Evolutionary conservation across 64 coral and sea anemone genomes (phyloP).

Genomic region (Montipora foliosa): DNA sequence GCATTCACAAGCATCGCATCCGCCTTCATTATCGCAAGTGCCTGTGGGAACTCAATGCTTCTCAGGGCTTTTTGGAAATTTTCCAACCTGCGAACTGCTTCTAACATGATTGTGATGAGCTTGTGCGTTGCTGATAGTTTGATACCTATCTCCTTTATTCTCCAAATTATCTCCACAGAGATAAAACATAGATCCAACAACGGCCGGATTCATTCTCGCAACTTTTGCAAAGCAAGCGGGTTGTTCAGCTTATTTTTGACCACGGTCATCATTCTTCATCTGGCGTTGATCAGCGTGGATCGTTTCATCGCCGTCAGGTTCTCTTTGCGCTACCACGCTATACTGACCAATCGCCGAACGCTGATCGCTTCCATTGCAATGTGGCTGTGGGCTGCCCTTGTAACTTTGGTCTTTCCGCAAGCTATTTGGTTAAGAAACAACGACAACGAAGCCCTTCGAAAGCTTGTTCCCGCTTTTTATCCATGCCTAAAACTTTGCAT

Average conservation of each 20-base stretch:
- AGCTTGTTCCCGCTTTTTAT: neutral
- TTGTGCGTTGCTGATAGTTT: slow-evolving; percentile 25
- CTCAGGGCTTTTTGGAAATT: slow-evolving; percentile 9
- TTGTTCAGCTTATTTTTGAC: neutral
- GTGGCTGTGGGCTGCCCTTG: neutral
- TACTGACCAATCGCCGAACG: slow-evolving; percentile 23
- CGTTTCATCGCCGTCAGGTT: slow-evolving; percentile 4
- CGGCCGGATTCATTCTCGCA: neutral
- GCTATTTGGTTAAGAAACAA: no score
- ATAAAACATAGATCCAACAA: neutral
- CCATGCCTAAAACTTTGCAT: neutral
- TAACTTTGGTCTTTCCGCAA: neutral
- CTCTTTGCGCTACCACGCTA: neutral
- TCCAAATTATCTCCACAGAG: no score
- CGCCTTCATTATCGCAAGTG: no score
- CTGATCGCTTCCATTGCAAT: neutral
- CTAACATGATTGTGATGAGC: slow-evolving; percentile 24
- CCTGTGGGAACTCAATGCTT: neutral
- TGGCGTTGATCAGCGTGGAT: slow-evolving; percentile 23
- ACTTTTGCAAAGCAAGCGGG: neutral
- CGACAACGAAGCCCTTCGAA: no score
- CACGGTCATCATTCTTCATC: slow-evolving; percentile 12
- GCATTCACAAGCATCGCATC: no score
- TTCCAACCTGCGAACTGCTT: slow-evolving; percentile 10
- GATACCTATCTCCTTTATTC: neutral